Conservation (phyloP, 2,113 vertebrate species). For the Nicator chloris region DNA sequence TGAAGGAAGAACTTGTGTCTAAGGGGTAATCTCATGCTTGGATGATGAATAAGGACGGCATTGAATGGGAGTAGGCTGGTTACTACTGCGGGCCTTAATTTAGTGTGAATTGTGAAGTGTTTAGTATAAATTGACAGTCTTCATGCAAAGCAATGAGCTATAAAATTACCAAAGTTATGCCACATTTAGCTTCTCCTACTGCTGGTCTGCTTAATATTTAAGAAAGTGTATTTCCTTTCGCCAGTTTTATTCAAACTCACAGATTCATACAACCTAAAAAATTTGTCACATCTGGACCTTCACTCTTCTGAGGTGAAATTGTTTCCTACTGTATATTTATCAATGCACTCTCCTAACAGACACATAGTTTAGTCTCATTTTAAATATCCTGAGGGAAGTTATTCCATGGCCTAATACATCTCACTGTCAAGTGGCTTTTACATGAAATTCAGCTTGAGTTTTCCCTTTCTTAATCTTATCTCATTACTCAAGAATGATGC, state of each 20-base stretch:
- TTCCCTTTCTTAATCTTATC: background rate
- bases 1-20: background rate
- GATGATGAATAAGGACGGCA: background rate
- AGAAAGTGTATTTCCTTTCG: background rate
- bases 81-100: background rate
- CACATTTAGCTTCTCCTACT: background rate
- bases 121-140: background rate
- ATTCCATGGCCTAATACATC: background rate
- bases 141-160: background rate
- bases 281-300: background rate
- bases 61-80: background rate
- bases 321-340: background rate
- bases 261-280: background rate
- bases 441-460: background rate
- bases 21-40: background rate
- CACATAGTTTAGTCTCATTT: background rate
- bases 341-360: background rate
- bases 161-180: background rate
- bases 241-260: background rate
- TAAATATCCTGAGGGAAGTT: background rate
- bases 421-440: background rate
- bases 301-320: background rate
- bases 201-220: background rate
- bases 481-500: background rate
- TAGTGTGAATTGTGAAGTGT: background rate